Base-by-base conservation (phyloP, 2,797 vertebrate genomes). In the Mico argentatus region DNA sequence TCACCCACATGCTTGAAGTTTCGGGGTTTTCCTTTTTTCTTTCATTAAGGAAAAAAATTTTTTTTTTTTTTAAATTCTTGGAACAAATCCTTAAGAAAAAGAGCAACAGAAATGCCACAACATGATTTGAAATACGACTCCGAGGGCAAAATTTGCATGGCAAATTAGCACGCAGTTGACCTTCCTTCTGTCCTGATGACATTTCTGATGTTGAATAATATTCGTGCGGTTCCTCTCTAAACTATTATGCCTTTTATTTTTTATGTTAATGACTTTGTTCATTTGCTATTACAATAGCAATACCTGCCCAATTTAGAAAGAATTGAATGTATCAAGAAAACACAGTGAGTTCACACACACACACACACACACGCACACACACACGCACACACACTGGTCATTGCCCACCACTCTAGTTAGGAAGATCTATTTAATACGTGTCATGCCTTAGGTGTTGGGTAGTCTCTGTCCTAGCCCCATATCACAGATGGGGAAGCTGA, bases 121-220 rank as follows among this genome's bases (percentile, higher is more conserved):
- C 73, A 72, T 94, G 90, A 95, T 91, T 90, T 4, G 14, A 97
- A 93, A 95, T 83, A 95, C 26, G 59, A 94, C 61, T 92, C 50
- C 5, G 75, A 57, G 90, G 92, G 82, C 82, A 92, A 70, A 81
- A 81, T 81, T 81, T 81, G 79, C 4, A 22, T 57, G 87, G 89
- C 86, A 96, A 96, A 97, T 96, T 87, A 88, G 75, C 96, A 96
- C 26, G 6, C 80, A 64, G 88, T 88, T 97, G 97, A 96, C 96
- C 83, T 67, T 92, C 90, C 90, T 93, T 81, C 83, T 61, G 83
- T 88, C 91, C 92, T n/a, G 52, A n/a, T 85, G 91, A 94, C 91
- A 93, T 81, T 91, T 94, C 92, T 96, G 41, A 80, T 64, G 95
- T 81, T 86, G 92, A 95, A 72, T 85, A 82, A 92, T 94, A 92